Evolutionary conservation across 2,797 vertebrate species (phyloP).

Genomic region (Chiloscyllium punctatum): DNA sequence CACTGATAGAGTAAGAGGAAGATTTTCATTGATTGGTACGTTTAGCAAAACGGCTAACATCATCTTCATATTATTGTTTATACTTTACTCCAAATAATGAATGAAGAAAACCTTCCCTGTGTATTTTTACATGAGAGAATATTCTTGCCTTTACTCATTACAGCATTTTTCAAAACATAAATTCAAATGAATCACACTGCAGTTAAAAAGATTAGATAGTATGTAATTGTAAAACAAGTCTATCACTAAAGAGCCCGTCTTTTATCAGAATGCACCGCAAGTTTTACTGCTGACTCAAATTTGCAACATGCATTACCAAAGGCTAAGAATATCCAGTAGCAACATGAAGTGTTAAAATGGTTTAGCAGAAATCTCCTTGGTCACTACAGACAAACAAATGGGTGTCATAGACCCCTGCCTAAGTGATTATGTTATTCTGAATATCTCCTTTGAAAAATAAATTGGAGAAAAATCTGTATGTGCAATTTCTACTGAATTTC

Average conservation of each 20-base stretch:
- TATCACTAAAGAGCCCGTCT: background rate
- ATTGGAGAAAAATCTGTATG: background rate
- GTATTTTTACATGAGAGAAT: background rate
- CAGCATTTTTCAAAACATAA: background rate
- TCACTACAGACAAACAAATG: background rate
- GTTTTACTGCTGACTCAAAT: background rate
- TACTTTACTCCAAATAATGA: background rate
- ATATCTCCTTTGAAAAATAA: background rate
- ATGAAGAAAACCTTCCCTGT: background rate
- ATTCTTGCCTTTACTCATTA: background rate
- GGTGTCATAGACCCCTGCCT: background rate
- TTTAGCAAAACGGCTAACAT: background rate
- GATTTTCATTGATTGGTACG: background rate
- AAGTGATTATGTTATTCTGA: background rate
- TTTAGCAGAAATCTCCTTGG: background rate
- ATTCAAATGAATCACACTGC: background rate
- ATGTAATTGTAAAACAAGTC: too few relatives aligned
- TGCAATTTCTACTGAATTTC: background rate
- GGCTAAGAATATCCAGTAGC: background rate
- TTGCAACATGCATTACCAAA: background rate
- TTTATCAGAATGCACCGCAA: background rate
- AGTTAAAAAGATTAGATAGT: background rate
- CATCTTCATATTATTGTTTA: background rate
- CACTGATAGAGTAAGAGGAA: background rate
- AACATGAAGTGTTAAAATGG: background rate